Base-by-base conservation (phyloP, 2,113 vertebrate species). In the Neogobius melanostomus region DNA sequence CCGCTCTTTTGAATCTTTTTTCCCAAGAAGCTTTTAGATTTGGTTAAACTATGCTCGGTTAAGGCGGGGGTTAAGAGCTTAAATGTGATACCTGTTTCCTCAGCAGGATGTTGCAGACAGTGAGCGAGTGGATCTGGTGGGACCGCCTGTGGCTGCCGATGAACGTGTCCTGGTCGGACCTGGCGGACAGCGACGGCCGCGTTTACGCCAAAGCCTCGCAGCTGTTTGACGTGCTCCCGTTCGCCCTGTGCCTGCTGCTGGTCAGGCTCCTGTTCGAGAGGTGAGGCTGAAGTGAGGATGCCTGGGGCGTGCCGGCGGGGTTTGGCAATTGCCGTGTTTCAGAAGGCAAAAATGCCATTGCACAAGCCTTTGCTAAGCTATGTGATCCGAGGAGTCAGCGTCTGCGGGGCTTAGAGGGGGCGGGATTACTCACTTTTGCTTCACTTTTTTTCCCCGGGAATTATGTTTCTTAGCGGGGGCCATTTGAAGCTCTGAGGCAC, bases 101-200 rank as follows among this genome's bases (percentile, higher is more conserved):
- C 21, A 64, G 69, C 65, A 77, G 57, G 60, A 90, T 91, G 91
- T 76, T 88, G 69, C 83, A 88, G 71, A 80, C 69, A 3, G 48
- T 95, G 63, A 85, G 81, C 9, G 93, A 94, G 72, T 97, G 94
- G 94, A 92, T 97, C 90, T 97, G 95, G 95, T 93, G 91, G 93
- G 95, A 98, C 68, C 91, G 86, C 68, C 89, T 95, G 67, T 98
- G 96, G 95, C 93, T 97, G 76, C 96, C 97, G 56, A 79, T 36
- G 11, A 92, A 92, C 0, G 61, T 93, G 63, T 95, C 94, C 0
- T 97, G 95, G 96, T 89, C 89, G 4, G 87, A 97, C 75, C 90
- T 96, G n/a, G 90, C 95, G 61, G 95, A 98, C 85, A 87, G 64
- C 0, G 91, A 95, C 12, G 96, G 90, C 11, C 86, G 88, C 0